These are phyloP conservation scores for Hyperoplus immaculatus DNA, from an alignment of 2,797 vertebrate species.

Conservation along the genomic window DNA sequence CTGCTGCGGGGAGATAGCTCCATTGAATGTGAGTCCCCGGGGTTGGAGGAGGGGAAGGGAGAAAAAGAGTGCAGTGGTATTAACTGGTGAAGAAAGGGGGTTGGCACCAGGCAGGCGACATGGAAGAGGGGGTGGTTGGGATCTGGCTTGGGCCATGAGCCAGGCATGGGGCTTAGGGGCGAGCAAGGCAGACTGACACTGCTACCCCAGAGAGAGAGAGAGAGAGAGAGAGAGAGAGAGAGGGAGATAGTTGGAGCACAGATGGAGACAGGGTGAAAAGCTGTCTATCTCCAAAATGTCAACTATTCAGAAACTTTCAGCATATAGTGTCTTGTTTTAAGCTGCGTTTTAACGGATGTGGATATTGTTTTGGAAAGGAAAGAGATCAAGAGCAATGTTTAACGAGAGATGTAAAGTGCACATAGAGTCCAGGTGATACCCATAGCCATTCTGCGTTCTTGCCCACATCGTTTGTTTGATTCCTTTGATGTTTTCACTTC, in stretches of 20 bases:
- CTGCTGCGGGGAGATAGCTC: slow-evolving; percentile 83
- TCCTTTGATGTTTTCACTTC: background rate
- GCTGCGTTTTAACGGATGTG: background rate
- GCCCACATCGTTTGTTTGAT: background rate
- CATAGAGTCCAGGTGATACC: background rate
- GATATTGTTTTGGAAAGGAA: background rate
- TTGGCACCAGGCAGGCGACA: slow-evolving; percentile 53
- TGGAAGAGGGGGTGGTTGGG: slow-evolving; percentile 33
- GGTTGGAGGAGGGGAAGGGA: slow-evolving; percentile 61
- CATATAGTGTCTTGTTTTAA: slow-evolving; percentile 1
- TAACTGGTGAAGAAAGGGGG: slow-evolving; percentile 73
- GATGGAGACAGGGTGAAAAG: slow-evolving; percentile 5
- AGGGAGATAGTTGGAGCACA: background rate
- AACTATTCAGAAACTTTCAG: slow-evolving; percentile 11
- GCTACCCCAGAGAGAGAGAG: slow-evolving; percentile 21
- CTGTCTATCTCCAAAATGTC: slow-evolving; percentile 21
- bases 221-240: slow-evolving; percentile 1
- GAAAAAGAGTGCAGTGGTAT: slow-evolving; percentile 80
- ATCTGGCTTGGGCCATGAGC: slow-evolving; percentile 58
- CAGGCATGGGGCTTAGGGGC: slow-evolving; percentile 37
- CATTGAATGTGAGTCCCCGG: slow-evolving; percentile 77
- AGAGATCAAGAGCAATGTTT: background rate
- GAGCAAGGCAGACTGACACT: slow-evolving; percentile 43
- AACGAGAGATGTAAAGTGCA: background rate
- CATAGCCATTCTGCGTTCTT: background rate